Evolutionary conservation across 2,113 vertebrate species (phyloP).

Genomic region (Tretioscincus oriximinensis): DNA sequence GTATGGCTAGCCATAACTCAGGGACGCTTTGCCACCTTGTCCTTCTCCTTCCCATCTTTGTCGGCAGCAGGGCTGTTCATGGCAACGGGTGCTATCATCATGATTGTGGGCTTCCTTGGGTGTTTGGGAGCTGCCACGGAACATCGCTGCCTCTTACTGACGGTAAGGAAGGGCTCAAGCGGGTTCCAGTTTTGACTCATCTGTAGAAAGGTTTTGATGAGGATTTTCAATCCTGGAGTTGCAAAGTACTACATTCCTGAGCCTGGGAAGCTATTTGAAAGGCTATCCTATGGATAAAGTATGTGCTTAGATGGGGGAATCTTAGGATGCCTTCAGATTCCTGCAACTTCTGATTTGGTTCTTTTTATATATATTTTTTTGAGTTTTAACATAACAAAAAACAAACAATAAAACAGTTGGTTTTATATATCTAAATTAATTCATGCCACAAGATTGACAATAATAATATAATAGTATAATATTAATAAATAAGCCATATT

Average conservation of each 20-base stretch:
- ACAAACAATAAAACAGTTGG: no score
- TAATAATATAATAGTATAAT: no score
- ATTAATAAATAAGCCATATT: no score
- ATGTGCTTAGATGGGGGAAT: not conserved
- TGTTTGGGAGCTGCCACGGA: conserved; percentile 84
- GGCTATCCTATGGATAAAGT: not conserved
- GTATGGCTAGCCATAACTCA: conserved; percentile 85
- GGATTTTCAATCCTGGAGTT: not conserved
- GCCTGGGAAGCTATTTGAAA: no score
- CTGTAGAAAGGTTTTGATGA: not conserved
- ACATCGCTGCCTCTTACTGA: conserved; percentile 81
- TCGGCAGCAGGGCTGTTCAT: conserved; percentile 83
- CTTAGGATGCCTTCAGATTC: no score
- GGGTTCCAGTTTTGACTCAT: not conserved
- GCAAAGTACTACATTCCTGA: not conserved
- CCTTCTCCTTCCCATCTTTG: conserved; percentile 81
- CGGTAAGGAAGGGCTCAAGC: conserved; percentile 61
- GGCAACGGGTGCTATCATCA: conserved; percentile 80
- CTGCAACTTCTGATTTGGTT: not conserved
- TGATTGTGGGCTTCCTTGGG: conserved; percentile 85
- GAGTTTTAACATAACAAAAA: no score
- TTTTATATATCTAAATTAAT: no score
- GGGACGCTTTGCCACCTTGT: conserved; percentile 81
- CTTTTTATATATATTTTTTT: no score
- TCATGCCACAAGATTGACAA: no score